Evolutionary conservation across 2,888 invertebrate genomes (phyloP).

Genomic region (Andrena marginata): DNA sequence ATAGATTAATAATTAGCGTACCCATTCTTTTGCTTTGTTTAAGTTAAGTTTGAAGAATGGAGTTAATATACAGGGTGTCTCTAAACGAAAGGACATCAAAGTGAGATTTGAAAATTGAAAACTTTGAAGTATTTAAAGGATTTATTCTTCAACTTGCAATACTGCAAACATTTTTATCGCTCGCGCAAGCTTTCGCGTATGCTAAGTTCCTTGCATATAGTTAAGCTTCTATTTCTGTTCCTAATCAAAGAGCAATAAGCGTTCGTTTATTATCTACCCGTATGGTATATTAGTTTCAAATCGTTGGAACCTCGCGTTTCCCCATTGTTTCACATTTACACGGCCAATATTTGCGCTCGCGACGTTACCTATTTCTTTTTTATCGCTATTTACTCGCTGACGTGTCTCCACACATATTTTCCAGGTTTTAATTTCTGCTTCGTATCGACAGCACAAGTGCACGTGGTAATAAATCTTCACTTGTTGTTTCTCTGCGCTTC

Average conservation of each 20-base stretch:
- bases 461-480: not conserved
- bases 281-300: not conserved
- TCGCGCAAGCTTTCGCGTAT: no score
- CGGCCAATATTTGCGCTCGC: conserved; percentile 1
- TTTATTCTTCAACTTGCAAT: no score
- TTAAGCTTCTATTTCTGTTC: not conserved
- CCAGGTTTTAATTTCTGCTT: not conserved
- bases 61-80: no score
- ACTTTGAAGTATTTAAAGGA: no score
- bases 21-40: no score
- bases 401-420: not conserved
- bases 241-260: not conserved
- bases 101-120: no score
- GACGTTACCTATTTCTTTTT: not conserved
- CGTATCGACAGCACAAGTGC: not conserved
- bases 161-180: no score
- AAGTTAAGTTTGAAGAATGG: no score
- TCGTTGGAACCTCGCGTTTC: not conserved
- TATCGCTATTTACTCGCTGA: not conserved
- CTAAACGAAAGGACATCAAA: no score
- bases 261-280: not conserved
- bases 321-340: not conserved
- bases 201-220: no score
- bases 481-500: not conserved
- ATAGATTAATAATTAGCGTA: no score